Evolutionary conservation across 2,888 invertebrate species (phyloP).

Genomic region (Sacculina carcini): DNA sequence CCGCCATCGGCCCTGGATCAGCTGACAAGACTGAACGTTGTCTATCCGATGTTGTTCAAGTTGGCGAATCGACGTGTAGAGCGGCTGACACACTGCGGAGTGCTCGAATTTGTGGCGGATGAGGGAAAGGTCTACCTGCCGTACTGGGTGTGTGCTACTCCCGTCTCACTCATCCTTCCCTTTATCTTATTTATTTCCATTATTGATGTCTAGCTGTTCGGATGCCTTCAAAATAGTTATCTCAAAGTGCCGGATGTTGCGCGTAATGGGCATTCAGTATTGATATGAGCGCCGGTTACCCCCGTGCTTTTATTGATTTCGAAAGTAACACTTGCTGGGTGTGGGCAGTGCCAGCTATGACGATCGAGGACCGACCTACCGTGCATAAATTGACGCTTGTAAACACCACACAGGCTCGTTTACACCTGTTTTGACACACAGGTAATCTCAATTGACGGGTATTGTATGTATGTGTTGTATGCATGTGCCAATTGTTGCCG

Average conservation of each 20-base stretch:
- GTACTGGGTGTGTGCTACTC: slow-evolving; percentile 68
- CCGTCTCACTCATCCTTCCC: not conserved
- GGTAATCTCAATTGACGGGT: no score
- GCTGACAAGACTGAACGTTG: slow-evolving; percentile 72
- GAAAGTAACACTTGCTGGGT: no score
- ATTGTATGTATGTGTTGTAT: no score
- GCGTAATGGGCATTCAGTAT: not conserved
- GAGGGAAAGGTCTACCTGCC: slow-evolving; percentile 94
- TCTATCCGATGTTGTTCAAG: slow-evolving; percentile 96
- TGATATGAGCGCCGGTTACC: no score
- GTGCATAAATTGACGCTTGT: no score
- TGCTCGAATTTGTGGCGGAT: slow-evolving; percentile 93
- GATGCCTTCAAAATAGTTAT: not conserved
- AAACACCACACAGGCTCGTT: no score
- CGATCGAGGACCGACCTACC: no score
- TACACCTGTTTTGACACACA: no score
- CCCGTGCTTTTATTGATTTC: no score
- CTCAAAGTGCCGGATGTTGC: not conserved
- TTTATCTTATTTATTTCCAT: no score
- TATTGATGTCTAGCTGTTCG: not conserved
- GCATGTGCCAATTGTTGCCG: no score
- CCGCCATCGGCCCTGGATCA: slow-evolving; percentile 86
- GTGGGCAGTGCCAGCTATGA: no score
- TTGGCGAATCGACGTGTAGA: slow-evolving; percentile 60
- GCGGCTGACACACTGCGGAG: slow-evolving; percentile 65